phyloP scores from a whole-genome alignment of 92 coral and sea anemone species.

The Epizoanthus rinbou region DNA sequence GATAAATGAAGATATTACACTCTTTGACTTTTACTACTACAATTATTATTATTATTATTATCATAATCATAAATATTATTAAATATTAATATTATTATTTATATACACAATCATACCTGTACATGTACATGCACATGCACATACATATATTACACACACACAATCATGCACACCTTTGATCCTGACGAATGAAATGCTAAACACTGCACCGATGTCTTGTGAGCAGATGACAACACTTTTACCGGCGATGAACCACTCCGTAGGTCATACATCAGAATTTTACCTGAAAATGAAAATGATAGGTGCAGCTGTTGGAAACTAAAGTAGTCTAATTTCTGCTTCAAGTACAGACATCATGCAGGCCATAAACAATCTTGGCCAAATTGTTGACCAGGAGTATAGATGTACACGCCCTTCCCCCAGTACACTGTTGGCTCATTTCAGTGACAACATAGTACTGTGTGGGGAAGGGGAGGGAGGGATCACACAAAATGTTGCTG shows the following conservation, averaged over 20 bases:
- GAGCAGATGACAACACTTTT: slow-evolving; percentile 73
- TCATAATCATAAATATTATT: too few relatives aligned
- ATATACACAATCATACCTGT: not conserved
- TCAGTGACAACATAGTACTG: too few relatives aligned
- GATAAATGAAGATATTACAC: too few relatives aligned
- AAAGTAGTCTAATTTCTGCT: too few relatives aligned
- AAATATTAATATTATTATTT: too few relatives aligned
- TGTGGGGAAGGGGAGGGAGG: too few relatives aligned
- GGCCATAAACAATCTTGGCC: not conserved
- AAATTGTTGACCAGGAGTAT: too few relatives aligned
- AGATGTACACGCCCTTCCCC: too few relatives aligned
- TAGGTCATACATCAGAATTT: slow-evolving; percentile 84
- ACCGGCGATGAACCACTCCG: slow-evolving; percentile 94
- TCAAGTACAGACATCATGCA: not conserved
- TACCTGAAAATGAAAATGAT: slow-evolving; percentile 63
- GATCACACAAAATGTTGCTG: too few relatives aligned
- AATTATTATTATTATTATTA: not conserved
- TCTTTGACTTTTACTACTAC: too few relatives aligned
- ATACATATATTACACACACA: not conserved
- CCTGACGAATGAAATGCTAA: slow-evolving; percentile 75
- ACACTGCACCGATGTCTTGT: slow-evolving; percentile 91
- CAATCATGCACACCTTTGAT: slow-evolving; percentile 48
- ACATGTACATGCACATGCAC: not conserved
- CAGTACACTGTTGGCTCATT: too few relatives aligned
- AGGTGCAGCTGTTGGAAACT: not conserved